phyloP scores from a whole-genome alignment of 1,140 invertebrate species.

The Brachionus calyciflorus region DNA sequence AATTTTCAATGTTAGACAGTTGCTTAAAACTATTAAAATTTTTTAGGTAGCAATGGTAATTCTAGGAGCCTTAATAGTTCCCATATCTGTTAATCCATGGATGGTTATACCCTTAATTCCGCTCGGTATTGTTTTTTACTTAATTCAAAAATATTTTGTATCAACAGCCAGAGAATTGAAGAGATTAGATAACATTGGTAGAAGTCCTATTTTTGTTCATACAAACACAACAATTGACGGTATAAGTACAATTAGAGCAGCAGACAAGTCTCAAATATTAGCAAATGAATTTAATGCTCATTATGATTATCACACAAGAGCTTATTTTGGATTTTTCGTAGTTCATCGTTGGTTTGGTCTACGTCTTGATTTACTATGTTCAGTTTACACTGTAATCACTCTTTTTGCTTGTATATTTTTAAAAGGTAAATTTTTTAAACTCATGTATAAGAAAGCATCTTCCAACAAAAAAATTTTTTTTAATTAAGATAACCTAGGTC shows the following conservation, averaged over 20 bases:
- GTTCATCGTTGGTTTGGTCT: constrained; percentile 79
- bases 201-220: constrained; percentile 76
- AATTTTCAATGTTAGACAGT: no score
- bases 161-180: constrained; percentile 78
- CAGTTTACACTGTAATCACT: constrained; percentile 20
- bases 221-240: constrained; percentile 82
- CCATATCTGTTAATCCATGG: constrained; percentile 72
- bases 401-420: constrained; percentile 33
- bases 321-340: constrained; percentile 70
- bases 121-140: constrained; percentile 71
- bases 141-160: constrained; percentile 74
- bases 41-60: constrained; percentile 71
- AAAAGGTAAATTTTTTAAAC: constrained; percentile 23
- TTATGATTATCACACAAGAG: constrained; percentile 65
- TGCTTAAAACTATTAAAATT: constrained; percentile 15
- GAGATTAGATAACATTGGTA: constrained; percentile 49
- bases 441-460: no score
- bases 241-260: constrained; percentile 81
- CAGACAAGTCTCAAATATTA: constrained; percentile 66
- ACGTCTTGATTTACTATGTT: constrained; percentile 71
- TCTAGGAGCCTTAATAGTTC: constrained; percentile 72
- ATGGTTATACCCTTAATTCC: constrained; percentile 67
- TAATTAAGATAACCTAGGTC: constrained; percentile 32
- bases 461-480: no score
- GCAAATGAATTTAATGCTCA: constrained; percentile 68